phyloP scores from a whole-genome alignment of 2,888 invertebrate genomes.

The Meloe dianella region DNA sequence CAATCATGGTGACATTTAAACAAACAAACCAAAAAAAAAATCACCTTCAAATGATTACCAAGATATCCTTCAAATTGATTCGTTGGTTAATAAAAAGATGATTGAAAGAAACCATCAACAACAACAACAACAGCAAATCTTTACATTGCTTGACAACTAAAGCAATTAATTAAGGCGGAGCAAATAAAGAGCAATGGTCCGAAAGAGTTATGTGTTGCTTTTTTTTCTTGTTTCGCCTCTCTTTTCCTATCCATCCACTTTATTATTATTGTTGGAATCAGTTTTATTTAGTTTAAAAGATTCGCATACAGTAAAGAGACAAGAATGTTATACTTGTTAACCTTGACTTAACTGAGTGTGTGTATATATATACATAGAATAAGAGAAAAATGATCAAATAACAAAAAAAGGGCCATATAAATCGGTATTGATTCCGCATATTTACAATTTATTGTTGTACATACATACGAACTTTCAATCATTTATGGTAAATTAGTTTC shows the following conservation, averaged over 20 bases:
- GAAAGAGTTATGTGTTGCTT: conserved; percentile 7
- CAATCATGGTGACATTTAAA: background rate
- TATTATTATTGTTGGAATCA: conserved; percentile 1
- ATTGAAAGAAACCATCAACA: background rate
- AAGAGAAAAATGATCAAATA: conserved; percentile 18
- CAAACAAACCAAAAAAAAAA: background rate
- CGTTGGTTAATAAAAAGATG: background rate
- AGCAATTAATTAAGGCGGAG: conserved; percentile 33
- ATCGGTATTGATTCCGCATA: too few species aligned
- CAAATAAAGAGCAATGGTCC: conserved; percentile 31
- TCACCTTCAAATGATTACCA: background rate
- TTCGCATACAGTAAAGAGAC: conserved; percentile 24
- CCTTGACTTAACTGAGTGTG: conserved; percentile 29
- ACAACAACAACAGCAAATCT: background rate
- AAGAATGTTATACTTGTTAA: conserved; percentile 28
- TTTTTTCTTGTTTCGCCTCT: background rate
- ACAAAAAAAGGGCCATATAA: conserved; percentile 2
- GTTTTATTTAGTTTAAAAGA: conserved; percentile 15
- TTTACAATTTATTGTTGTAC: too few species aligned
- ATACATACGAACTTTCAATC: too few species aligned
- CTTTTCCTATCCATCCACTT: background rate
- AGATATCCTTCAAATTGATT: conserved; percentile 1
- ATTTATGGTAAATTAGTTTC: too few species aligned
- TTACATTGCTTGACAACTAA: conserved; percentile 9
- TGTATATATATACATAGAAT: too few species aligned